Percentiles rank a stretch among this genome's conserved stretches.
Evolutionary conservation across 2,113 vertebrate species (phyloP).

Genomic region (Myxocyprinus asiaticus): DNA sequence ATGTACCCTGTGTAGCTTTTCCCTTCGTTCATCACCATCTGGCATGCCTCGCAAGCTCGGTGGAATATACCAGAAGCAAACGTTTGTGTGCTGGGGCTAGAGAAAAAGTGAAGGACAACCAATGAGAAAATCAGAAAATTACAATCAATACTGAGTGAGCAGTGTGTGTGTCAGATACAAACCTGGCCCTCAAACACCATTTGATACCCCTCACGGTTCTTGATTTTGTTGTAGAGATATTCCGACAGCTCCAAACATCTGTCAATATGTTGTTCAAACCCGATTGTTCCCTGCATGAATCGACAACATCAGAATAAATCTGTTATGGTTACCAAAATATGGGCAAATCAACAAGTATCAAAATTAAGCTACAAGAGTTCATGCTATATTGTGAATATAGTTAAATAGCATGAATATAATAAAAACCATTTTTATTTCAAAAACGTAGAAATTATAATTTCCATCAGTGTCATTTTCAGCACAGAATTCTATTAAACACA

Average conservation of each 20-base stretch:
- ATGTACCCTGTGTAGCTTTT: conserved; percentile 88
- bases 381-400: no score
- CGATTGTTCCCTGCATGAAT: conserved; percentile 86
- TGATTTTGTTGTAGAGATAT: conserved; percentile 95
- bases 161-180: conserved; percentile 8
- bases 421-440: no score
- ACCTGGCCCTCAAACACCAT: conserved; percentile 98
- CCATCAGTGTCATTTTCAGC: no score
- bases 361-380: no score
- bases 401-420: no score
- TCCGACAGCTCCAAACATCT: conserved; percentile 94
- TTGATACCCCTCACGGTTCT: conserved; percentile 92
- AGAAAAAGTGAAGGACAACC: conserved; percentile 12
- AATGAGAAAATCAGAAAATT: background rate
- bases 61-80: conserved; percentile 98
- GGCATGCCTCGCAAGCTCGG: conserved; percentile 89
- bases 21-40: conserved; percentile 81
- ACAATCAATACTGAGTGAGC: background rate
- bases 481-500: no score
- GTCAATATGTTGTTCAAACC: conserved; percentile 97
- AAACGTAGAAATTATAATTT: no score
- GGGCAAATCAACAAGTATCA: no score
- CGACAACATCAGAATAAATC: background rate
- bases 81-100: conserved; percentile 96
- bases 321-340: background rate